Conservation (phyloP, 2,888 invertebrate genomes). For the Metalampra italica region DNA sequence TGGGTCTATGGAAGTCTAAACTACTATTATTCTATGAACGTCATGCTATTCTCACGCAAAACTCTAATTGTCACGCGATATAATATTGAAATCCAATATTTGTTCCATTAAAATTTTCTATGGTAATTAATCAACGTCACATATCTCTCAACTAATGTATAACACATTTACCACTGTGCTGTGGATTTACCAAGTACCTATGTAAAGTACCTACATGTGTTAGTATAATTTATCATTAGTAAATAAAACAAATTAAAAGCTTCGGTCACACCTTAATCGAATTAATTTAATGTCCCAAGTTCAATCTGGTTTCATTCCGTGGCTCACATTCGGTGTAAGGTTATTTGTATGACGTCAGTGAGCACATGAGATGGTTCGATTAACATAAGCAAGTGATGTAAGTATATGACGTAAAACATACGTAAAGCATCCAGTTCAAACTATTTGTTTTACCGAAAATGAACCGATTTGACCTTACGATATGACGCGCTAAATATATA, state of each 20-base stretch:
- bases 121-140: no score
- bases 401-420: slow-evolving; percentile 1
- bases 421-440: not conserved
- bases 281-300: not conserved
- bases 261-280: not conserved
- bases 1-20: no score
- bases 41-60: no score
- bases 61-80: not conserved
- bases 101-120: not conserved
- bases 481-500: not conserved
- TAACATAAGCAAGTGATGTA: not conserved
- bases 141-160: not conserved
- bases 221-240: not conserved
- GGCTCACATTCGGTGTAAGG: not conserved
- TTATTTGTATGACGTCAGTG: not conserved
- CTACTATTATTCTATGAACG: no score
- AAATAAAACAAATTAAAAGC: not conserved
- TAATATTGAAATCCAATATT: not conserved
- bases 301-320: not conserved
- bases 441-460: not conserved
- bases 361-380: not conserved
- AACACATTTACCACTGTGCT: no score
- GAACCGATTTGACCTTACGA: slow-evolving; percentile 2
- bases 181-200: no score
- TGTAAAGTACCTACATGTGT: no score